phyloP scores from a whole-genome alignment of 1,140 invertebrate genomes.

The Elysia chlorotica region DNA sequence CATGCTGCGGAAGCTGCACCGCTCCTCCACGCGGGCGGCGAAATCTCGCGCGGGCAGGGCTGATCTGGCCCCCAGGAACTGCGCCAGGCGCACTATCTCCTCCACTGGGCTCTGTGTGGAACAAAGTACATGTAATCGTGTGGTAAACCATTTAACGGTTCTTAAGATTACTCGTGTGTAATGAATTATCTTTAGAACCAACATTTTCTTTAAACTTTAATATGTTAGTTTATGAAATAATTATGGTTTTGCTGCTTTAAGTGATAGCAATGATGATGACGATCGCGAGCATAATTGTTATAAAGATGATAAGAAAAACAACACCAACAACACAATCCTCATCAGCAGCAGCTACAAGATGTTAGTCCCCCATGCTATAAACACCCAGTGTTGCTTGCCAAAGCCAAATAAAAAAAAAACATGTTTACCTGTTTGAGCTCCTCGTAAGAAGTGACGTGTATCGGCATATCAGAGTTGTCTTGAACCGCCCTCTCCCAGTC shows the following conservation, averaged over 20 bases:
- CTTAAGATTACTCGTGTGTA: too few species aligned
- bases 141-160: too few species aligned
- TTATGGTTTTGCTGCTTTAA: too few species aligned
- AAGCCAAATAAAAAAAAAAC: too few species aligned
- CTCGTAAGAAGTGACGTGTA: conserved; percentile 35
- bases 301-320: background rate
- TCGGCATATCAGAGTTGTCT: conserved; percentile 21
- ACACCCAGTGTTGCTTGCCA: background rate
- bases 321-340: background rate
- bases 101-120: background rate
- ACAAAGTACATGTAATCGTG: too few species aligned
- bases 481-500: conserved; percentile 33
- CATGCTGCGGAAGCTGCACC: conserved; percentile 4
- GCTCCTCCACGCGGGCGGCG: background rate
- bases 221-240: too few species aligned
- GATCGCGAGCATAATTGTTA: background rate
- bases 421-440: conserved; percentile 35
- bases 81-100: background rate
- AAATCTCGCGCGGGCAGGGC: conserved; percentile 4
- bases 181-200: too few species aligned
- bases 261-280: too few species aligned
- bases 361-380: background rate
- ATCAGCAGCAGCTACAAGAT: background rate
- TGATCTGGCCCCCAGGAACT: background rate
- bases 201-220: too few species aligned